Base-by-base conservation (phyloP, 2,888 invertebrate genomes). In the Ornithoptera priamus region DNA sequence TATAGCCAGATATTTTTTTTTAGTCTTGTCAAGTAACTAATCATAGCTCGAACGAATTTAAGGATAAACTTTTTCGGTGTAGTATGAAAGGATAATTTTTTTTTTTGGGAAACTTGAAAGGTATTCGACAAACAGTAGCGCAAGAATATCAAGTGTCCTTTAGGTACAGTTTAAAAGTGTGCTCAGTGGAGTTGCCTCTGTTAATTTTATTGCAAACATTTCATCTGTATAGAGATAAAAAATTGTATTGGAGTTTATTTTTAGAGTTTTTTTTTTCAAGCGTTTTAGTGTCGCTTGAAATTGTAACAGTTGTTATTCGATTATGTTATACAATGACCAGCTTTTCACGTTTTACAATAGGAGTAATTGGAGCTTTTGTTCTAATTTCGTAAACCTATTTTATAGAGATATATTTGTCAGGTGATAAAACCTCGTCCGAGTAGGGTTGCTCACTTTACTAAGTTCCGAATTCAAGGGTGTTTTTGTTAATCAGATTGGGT, bases 81-180 rank as follows among this genome's bases (percentile, higher is more conserved):
- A 59, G 60, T 53, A 46, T 60, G 68, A 65, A 42, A 64, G 68
- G 68, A 68, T 39, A 0, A 30, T 30, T 30, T 30, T 30, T 46
- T 46, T 69, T 64, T 65, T 68, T 68, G 60, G 60, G n/a, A 42
- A 69, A 69, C 68, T 69, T 65, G 64, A 69, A 69, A 69, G 68
- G 60, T 69, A 69, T 69, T 69, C 56, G 61, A 39, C 56, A 56
- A 69, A 69, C 65, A 69, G 64, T 68, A 60, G 65, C 59, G 59
- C 62, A 68, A 70, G 67, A 70, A 72, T 70, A 68, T 66, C 66
- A 72, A 72, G 70, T 67, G 68, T 56, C 68, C 70, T 70, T 68
- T 63, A 70, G 67, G 64, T 60, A 61, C 64, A 69, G 65, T 69
- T 65, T 61, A 56, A 64, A 69, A 69, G 68, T 65, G 68, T 60